Evolutionary conservation across 1,140 invertebrate species (phyloP), one percentile per base, ranked within the genome.

Genomic region (Brachionus angularis): DNA sequence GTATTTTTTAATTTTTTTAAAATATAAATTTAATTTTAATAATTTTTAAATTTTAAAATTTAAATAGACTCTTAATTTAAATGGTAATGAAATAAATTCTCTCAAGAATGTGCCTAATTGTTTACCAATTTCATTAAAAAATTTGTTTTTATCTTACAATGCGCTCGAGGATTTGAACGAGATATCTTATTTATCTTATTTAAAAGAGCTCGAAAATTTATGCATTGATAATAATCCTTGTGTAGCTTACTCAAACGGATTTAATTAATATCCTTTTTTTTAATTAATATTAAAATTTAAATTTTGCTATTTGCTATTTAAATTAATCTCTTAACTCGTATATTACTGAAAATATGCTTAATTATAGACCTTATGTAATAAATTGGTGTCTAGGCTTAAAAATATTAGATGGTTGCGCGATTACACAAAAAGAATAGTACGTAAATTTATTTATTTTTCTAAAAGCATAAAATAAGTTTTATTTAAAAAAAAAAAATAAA

Each of bases 371-470:
- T 44, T 94, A 91, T 84, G 85, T 93, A 72, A 86, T 93, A 67
- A 94, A 93, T 82, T 94, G 91, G 91, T 90, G 90, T 80, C 86
- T 91, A 84, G 88, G 86, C 78, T 85, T 94, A 2, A 88, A 89
- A 79, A 86, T 88, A 14, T 87, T 95, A 46, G 92, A 95, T 83
- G 91, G 90, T 39, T 91, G 88, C 81, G 85, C 88, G 61, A 89
- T 94, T 53, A 88, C 89, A 79, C 88, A 91, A 47, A 89, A 92
- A 76, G 91, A 95, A 85, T 89, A 88, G 89, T 91, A 84, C 83
- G 78, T 72, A 34, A 39, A 44, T 33, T 50, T 47, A 21, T 72
- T 71, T 55, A 16, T 42, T 39, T 39, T 36, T 23, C 53, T 58
- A 34, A 39, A 53, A 52, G 21, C 14, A 70, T n/a, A 21, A 53